These are phyloP conservation scores for Mesocentrotus franciscanus DNA, from an alignment of 53 echinoderm and acorn worm species.

Conservation along the genomic window DNA sequence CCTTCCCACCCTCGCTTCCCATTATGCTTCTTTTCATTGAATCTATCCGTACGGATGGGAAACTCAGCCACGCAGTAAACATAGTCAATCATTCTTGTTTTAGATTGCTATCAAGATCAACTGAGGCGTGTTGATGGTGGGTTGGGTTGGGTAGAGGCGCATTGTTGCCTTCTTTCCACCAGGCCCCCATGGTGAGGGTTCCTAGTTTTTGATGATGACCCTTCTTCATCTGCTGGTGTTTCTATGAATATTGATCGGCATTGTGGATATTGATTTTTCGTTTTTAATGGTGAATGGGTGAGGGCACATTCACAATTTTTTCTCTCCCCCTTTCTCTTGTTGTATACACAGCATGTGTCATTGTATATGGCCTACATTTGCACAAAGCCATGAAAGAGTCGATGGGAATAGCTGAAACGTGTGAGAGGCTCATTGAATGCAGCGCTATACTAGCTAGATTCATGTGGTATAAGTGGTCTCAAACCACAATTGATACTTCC, in stretches of 20 bases:
- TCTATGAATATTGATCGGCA: background rate
- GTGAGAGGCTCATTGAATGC: background rate
- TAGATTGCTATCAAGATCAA: slow-evolving; percentile 23
- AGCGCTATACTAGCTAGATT: background rate
- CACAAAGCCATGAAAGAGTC: slow-evolving; percentile 17
- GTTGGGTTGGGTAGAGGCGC: slow-evolving; percentile 8
- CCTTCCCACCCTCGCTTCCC: background rate
- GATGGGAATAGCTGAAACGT: slow-evolving; percentile 1
- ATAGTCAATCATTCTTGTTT: slow-evolving; percentile 10
- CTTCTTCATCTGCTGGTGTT: background rate
- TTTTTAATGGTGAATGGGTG: background rate
- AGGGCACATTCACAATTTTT: background rate
- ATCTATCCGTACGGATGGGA: background rate
- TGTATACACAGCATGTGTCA: background rate
- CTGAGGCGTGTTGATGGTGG: background rate
- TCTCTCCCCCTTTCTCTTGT: background rate
- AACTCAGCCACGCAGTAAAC: slow-evolving; percentile 6
- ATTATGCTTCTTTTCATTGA: background rate
- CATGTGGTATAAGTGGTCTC: slow-evolving; percentile 19
- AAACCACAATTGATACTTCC: background rate
- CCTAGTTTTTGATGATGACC: background rate
- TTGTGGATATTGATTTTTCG: slow-evolving; percentile 17
- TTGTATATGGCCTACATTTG: slow-evolving; percentile 21
- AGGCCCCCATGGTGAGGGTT: slow-evolving; percentile 14
- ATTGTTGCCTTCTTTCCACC: background rate